A percentile compares a stretch with the other conserved stretches of the same genome.
Evolutionary conservation across 2,797 vertebrate species (phyloP).

Genomic region (Liparis tanakae): DNA sequence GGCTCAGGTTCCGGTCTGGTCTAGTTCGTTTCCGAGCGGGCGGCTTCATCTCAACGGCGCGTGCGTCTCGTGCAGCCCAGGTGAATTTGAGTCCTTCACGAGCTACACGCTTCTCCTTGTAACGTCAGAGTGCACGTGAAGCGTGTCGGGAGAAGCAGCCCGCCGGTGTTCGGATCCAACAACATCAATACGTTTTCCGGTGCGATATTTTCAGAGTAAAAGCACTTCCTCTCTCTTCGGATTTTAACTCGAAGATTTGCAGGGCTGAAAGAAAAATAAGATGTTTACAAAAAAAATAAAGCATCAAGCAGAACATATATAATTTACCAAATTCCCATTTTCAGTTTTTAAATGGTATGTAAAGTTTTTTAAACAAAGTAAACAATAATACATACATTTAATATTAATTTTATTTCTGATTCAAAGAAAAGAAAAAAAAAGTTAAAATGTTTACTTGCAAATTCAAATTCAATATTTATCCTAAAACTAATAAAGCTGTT

Average conservation of each 20-base stretch:
- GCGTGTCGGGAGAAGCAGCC: fast-evolving
- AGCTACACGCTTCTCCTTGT: background rate
- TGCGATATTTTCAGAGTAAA: constrained; percentile 23
- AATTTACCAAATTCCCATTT: no score
- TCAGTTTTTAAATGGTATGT: no score
- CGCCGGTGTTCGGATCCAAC: no score
- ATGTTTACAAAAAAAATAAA: background rate
- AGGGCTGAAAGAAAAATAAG: background rate
- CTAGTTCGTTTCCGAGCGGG: constrained; percentile 65
- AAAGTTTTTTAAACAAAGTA: no score
- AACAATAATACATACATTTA: no score
- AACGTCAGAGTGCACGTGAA: background rate
- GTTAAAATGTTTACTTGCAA: no score
- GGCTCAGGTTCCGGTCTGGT: constrained; percentile 18
- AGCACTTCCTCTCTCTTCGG: background rate
- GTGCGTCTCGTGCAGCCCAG: background rate
- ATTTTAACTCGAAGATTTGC: background rate
- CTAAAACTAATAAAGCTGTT: background rate
- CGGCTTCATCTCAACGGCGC: constrained; percentile 42
- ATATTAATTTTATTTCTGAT: no score
- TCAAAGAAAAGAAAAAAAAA: no score
- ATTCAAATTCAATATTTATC: background rate
- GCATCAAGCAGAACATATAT: background rate
- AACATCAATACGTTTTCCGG: background rate
- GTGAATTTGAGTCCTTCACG: no score